Conservation (phyloP, 2,797 vertebrate species). For the Ambastaia sidthimunki region DNA sequence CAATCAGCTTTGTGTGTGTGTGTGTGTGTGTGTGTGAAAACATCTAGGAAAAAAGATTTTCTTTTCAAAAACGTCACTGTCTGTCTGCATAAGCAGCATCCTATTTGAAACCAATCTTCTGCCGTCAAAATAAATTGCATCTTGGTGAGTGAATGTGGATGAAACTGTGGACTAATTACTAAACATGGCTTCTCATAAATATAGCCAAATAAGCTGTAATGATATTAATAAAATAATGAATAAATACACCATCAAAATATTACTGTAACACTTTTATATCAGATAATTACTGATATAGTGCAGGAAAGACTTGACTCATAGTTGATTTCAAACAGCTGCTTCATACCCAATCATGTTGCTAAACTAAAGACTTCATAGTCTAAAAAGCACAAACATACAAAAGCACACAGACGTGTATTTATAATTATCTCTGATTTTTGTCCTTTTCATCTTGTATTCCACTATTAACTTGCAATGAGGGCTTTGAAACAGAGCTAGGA, state of each 20-base stretch:
- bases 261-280: too few relatives aligned
- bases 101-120: too few relatives aligned
- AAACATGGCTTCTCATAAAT: too few relatives aligned
- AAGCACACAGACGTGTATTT: background rate
- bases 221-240: background rate
- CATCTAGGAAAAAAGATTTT: too few relatives aligned
- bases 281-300: background rate
- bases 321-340: background rate
- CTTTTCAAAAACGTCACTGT: too few relatives aligned
- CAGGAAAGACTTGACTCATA: background rate
- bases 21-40: background rate
- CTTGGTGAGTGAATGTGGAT: too few relatives aligned
- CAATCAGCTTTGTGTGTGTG: background rate
- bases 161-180: too few relatives aligned
- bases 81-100: too few relatives aligned
- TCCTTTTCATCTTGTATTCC: background rate
- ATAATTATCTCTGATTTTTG: background rate
- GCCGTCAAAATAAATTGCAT: too few relatives aligned
- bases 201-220: too few relatives aligned
- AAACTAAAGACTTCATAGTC: background rate
- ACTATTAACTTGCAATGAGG: too few relatives aligned
- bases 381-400: background rate
- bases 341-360: background rate
- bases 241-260: background rate
- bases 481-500: background rate